Evolutionary conservation across 2,888 invertebrate genomes (phyloP).

Genomic region (Drosophila acutilabella): DNA sequence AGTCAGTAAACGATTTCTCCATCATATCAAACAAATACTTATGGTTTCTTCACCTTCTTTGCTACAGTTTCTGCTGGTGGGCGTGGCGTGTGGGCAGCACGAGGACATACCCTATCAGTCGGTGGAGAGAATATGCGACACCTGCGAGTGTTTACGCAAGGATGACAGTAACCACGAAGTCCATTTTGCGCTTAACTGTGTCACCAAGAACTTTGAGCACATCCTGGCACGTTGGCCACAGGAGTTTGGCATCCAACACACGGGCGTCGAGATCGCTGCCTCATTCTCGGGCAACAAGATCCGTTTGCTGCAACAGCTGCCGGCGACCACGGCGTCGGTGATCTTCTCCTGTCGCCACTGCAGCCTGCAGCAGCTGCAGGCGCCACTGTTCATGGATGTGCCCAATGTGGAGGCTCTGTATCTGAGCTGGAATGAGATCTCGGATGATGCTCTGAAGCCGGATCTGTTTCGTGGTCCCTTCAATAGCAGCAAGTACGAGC

Average conservation of each 20-base stretch:
- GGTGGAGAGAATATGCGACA: slow-evolving; percentile 80
- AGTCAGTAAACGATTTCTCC: no score
- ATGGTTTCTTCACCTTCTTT: slow-evolving; percentile 17
- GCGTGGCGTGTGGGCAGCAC: slow-evolving; percentile 63
- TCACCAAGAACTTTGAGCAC: slow-evolving; percentile 80
- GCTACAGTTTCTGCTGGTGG: slow-evolving; percentile 62
- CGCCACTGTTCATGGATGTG: slow-evolving; percentile 83
- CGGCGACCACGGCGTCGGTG: slow-evolving; percentile 81
- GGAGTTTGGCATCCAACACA: slow-evolving; percentile 79
- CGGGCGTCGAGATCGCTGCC: slow-evolving; percentile 77
- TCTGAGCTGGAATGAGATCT: slow-evolving; percentile 83
- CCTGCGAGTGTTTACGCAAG: slow-evolving; percentile 77
- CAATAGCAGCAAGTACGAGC: slow-evolving; percentile 86
- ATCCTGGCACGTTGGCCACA: slow-evolving; percentile 84
- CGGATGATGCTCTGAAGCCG: slow-evolving; percentile 87
- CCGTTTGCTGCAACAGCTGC: slow-evolving; percentile 81
- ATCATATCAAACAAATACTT: neutral
- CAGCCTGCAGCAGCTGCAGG: slow-evolving; percentile 79
- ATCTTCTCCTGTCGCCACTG: slow-evolving; percentile 84
- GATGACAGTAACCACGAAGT: slow-evolving; percentile 65
- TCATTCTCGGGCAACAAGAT: slow-evolving; percentile 83
- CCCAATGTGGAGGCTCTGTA: slow-evolving; percentile 83
- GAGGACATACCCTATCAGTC: slow-evolving; percentile 83
- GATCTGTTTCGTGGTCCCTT: slow-evolving; percentile 90
- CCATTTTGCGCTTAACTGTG: slow-evolving; percentile 81